Conservation (phyloP, 1,140 invertebrate species). For the Vanessa tameamea region DNA sequence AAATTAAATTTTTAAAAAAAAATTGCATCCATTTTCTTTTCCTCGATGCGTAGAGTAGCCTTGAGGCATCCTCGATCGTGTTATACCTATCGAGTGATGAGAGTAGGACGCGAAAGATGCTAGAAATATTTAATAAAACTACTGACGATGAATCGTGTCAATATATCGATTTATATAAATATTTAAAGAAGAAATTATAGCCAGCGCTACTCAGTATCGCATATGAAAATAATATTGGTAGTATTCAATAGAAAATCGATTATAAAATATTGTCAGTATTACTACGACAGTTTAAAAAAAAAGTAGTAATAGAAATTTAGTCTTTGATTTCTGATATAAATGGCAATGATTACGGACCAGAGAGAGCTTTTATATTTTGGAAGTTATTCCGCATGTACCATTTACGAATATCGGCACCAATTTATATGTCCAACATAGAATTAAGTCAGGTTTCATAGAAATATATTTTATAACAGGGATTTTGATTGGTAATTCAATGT, state of each 20-base stretch:
- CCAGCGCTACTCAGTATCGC: not conserved
- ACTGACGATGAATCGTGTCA: not conserved
- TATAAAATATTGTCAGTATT: constrained; percentile 5
- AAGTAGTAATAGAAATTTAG: constrained; percentile 1
- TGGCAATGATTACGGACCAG: constrained; percentile 32
- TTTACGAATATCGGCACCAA: constrained; percentile 57
- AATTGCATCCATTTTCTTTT: constrained; percentile 4
- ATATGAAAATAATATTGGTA: constrained; percentile 1
- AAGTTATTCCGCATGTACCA: constrained; percentile 35
- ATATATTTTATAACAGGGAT: constrained; percentile 62
- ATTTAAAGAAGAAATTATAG: not conserved
- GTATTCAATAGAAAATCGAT: not conserved
- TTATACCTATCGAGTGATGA: too few relatives aligned
- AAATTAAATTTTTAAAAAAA: constrained; percentile 22
- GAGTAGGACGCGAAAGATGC: too few relatives aligned
- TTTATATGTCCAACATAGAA: constrained; percentile 58
- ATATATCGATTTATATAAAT: not conserved
- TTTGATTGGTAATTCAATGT: constrained; percentile 58
- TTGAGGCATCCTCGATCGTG: not conserved
- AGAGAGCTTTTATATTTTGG: constrained; percentile 40
- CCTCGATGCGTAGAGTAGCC: not conserved
- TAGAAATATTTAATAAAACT: not conserved
- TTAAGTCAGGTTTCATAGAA: constrained; percentile 52
- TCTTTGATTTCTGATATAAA: constrained; percentile 6
- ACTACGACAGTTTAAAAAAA: constrained; percentile 6